Evolutionary conservation across 2,113 vertebrate species (phyloP).

Genomic region (Cebus imitator): DNA sequence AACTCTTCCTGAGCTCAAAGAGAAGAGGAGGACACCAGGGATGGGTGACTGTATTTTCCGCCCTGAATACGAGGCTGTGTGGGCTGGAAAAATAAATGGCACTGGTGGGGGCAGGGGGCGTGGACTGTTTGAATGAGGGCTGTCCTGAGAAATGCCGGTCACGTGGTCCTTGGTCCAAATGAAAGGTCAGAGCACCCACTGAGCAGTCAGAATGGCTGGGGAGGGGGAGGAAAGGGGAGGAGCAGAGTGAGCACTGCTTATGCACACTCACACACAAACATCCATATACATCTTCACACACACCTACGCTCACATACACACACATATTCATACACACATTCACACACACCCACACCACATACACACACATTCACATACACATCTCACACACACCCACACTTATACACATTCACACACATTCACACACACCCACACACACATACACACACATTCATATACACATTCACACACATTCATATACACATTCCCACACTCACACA

Average conservation of each 20-base stretch:
- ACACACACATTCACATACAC: background rate
- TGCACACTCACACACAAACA: background rate
- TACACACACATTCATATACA: background rate
- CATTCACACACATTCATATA: background rate
- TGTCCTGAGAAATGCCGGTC: background rate
- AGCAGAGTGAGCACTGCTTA: background rate
- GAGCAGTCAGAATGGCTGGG: background rate
- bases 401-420: background rate
- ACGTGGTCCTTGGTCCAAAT: background rate
- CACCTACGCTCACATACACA: background rate
- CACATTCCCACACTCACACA: no score
- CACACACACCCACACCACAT: background rate
- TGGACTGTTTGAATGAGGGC: background rate
- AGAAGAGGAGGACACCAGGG: background rate
- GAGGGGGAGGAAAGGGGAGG: rapidly evolving
- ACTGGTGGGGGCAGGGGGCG: background rate
- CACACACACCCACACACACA: background rate
- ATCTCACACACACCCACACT: background rate
- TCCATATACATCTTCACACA: background rate
- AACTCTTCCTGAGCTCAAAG: background rate
- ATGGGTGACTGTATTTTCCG: background rate
- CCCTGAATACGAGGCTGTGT: background rate
- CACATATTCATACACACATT: no score
- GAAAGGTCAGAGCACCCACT: background rate
- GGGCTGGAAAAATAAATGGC: background rate